Evolutionary conservation across 2,888 invertebrate species (phyloP), one percentile per base, ranked within the genome.

Genomic region (Drosophila greeni): DNA sequence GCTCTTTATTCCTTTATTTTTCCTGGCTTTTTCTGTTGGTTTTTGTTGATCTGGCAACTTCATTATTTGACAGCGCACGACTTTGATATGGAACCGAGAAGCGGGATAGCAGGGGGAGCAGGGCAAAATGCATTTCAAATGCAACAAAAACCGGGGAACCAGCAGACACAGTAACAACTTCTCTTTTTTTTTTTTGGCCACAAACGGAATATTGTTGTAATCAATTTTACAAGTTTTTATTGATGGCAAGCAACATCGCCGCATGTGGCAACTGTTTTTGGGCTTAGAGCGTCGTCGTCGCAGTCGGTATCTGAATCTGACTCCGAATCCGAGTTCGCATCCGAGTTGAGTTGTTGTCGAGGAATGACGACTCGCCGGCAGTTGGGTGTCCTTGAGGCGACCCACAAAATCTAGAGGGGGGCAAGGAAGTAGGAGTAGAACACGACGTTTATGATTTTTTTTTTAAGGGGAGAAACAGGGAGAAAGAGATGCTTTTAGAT

Each of bases 11-110:
- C 59, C n/a, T 62, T 33, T 60, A 59, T 24, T 52, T 52, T 42
- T 51, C 37, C 29, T 53, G 49, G 40, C 45, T 42, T 57, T 68
- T 66, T 74, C 70, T 80, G 75, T 84, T 70, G 75, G 80, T 84
- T 82, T 81, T 84, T 79, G 73, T 76, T 80, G 82, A 82, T 77
- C 77, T 84, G 82, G 82, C 84, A 84, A 84, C 81, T 81, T 81
- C 84, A 81, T 84, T 81, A 81, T 72, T 77, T 84, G 84, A 77
- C 81, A 82, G 84, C 74, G 80, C 81, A 82, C 83, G 76, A 79
- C 81, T 81, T 84, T 82, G 81, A 82, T 84, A 80, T 82, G 70
- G 70, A 72, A 69, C 57, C 39, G 57, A 60, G 48, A 31, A 26
- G 36, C 53, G 37, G 20, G 45, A 29, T 18, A 29, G 29, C n/a